A percentile compares a stretch with the other conserved stretches of the same genome.
phyloP scores from a whole-genome alignment of 92 coral and sea anemone species.

The Zoanthus sansibaricus region DNA sequence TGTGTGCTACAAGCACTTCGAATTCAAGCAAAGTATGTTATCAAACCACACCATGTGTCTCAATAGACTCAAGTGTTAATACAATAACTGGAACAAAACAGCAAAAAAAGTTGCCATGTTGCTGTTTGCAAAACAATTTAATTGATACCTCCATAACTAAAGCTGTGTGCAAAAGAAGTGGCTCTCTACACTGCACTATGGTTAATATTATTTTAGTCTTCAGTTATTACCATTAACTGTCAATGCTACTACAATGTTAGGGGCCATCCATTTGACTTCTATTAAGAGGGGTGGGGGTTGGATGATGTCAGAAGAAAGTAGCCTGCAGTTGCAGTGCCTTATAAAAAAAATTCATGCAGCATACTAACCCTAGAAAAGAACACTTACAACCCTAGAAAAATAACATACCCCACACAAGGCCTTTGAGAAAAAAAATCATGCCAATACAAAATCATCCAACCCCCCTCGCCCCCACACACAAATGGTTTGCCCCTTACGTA shows the following conservation, averaged over 20 bases:
- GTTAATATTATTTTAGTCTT: constrained; percentile 3
- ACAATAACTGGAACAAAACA: constrained; percentile 17
- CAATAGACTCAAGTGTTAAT: constrained; percentile 4
- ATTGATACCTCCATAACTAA: constrained; percentile 9
- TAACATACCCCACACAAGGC: background rate
- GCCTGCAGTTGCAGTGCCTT: background rate
- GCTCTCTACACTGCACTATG: constrained; percentile 4
- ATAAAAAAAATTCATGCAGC: background rate
- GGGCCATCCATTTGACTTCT: constrained; percentile 5
- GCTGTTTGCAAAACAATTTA: background rate
- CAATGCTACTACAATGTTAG: background rate
- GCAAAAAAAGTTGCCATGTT: background rate
- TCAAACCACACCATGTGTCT: constrained; percentile 16
- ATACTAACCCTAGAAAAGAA: background rate
- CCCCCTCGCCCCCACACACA: too few relatives aligned
- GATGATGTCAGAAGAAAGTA: constrained; percentile 1
- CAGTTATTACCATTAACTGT: constrained; percentile 6
- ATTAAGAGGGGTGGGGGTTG: constrained; percentile 1
- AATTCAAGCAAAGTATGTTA: constrained; percentile 20
- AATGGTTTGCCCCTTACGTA: background rate
- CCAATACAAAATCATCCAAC: too few relatives aligned
- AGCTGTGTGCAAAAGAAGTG: constrained; percentile 13
- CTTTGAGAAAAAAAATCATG: too few relatives aligned
- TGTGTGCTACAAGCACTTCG: constrained; percentile 16
- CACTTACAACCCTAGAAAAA: background rate